These are phyloP conservation scores for Vanessa tameamea DNA, from an alignment of 1,140 invertebrate genomes.

Conservation along the genomic window DNA sequence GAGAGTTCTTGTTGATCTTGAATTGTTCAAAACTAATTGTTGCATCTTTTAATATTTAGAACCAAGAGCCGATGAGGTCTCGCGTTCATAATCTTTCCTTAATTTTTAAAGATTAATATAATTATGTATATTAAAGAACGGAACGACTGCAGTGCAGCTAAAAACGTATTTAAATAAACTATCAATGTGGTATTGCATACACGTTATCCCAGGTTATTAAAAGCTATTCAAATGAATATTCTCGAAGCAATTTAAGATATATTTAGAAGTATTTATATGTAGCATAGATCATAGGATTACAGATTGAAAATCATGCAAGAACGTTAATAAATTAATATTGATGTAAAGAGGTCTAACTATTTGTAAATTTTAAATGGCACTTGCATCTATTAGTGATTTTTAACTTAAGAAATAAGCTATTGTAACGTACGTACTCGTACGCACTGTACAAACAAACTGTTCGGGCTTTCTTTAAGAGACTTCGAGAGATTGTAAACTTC, in stretches of 20 bases:
- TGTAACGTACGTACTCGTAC: background rate
- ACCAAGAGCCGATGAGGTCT: constrained; percentile 11
- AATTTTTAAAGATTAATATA: background rate
- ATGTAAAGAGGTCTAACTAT: constrained; percentile 49
- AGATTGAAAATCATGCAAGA: background rate
- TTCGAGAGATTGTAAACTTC: too few relatives aligned
- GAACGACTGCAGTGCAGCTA: background rate
- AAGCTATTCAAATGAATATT: constrained; percentile 24
- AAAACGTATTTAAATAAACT: background rate
- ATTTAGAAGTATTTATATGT: constrained; percentile 7
- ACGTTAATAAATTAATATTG: constrained; percentile 14
- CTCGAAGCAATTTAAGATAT: constrained; percentile 38
- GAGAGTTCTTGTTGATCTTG: constrained; percentile 40
- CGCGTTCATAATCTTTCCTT: background rate
- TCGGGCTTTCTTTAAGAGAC: background rate
- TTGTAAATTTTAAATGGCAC: constrained; percentile 53
- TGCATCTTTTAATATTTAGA: constrained; percentile 25
- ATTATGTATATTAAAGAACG: background rate
- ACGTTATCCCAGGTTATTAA: constrained; percentile 16
- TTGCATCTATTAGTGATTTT: constrained; percentile 35
- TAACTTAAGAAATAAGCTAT: constrained; percentile 13
- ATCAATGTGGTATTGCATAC: constrained; percentile 5
- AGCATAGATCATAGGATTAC: constrained; percentile 3
- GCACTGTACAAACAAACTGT: background rate
- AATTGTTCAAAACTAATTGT: constrained; percentile 48